These are phyloP conservation scores for Orycteropus afer DNA, from an alignment of 2,113 vertebrate genomes.

Conservation along the genomic window DNA sequence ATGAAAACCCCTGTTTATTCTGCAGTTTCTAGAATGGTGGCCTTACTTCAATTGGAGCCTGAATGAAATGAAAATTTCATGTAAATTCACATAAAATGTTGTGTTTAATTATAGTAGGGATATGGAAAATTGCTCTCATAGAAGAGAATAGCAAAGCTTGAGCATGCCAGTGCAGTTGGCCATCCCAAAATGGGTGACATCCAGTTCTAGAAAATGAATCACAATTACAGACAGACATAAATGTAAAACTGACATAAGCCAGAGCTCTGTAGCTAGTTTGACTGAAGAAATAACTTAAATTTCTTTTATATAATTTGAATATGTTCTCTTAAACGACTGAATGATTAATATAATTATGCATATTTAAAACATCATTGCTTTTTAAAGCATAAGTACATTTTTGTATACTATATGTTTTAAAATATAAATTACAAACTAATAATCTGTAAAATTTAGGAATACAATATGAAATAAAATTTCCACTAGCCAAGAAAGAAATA, in stretches of 20 bases:
- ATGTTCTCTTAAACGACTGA: background rate
- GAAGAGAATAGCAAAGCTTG: background rate
- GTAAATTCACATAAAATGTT: slow-evolving; percentile 18
- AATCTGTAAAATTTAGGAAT: background rate
- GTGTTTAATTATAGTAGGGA: background rate
- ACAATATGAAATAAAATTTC: background rate
- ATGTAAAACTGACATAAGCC: background rate
- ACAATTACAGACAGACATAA: background rate
- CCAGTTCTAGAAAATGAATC: background rate
- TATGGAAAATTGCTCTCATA: background rate
- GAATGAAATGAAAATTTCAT: slow-evolving; percentile 17
- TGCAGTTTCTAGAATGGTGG: background rate
- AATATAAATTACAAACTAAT: background rate
- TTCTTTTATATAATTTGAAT: background rate
- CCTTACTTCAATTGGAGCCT: background rate
- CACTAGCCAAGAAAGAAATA: background rate
- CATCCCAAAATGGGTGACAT: background rate
- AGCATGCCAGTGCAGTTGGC: background rate
- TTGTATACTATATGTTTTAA: background rate
- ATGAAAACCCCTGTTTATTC: background rate
- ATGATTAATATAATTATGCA: background rate
- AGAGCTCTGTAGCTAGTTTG: background rate
- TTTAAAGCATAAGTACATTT: background rate
- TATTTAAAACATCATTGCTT: slow-evolving; percentile 16
- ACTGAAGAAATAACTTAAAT: background rate